A percentile compares a stretch with the other conserved stretches of the same genome.
phyloP scores from a whole-genome alignment of 2,113 vertebrate species.

The Cyprinus carpio region DNA sequence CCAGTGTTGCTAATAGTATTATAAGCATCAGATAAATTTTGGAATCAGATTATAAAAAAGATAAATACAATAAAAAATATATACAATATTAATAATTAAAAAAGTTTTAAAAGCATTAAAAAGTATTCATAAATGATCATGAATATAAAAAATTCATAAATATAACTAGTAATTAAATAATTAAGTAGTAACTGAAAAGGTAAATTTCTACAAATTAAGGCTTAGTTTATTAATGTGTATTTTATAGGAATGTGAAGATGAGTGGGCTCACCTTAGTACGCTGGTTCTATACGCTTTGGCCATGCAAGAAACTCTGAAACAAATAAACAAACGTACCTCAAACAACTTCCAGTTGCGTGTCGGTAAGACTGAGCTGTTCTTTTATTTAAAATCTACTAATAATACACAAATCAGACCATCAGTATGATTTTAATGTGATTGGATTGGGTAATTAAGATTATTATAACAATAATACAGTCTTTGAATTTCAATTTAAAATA shows the following conservation, averaged over 20 bases:
- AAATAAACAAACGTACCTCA: no score
- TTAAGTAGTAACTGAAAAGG: not conserved
- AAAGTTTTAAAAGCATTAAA: not conserved
- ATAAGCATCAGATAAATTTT: not conserved
- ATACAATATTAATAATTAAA: not conserved
- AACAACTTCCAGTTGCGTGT: no score
- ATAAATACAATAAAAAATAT: not conserved
- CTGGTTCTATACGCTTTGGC: slow-evolving; percentile 92
- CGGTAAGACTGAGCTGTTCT: no score
- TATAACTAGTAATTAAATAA: not conserved
- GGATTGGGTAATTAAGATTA: not conserved
- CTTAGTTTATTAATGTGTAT: not conserved
- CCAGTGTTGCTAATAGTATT: not conserved
- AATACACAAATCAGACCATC: not conserved
- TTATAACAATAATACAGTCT: not conserved
- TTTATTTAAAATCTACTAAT: no score
- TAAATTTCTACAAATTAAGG: not conserved
- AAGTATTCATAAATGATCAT: not conserved
- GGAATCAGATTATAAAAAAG: not conserved
- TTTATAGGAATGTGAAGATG: slow-evolving; percentile 81
- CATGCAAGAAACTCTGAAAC: no score
- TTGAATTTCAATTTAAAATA: no score
- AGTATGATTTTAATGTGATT: slow-evolving; percentile 5
- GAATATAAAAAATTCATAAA: not conserved
- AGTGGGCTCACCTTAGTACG: slow-evolving; percentile 84